A percentile compares a stretch with the other conserved stretches of the same genome.
phyloP scores from a whole-genome alignment of 64 coral and sea anemone genomes.

The Montipora cactus region DNA sequence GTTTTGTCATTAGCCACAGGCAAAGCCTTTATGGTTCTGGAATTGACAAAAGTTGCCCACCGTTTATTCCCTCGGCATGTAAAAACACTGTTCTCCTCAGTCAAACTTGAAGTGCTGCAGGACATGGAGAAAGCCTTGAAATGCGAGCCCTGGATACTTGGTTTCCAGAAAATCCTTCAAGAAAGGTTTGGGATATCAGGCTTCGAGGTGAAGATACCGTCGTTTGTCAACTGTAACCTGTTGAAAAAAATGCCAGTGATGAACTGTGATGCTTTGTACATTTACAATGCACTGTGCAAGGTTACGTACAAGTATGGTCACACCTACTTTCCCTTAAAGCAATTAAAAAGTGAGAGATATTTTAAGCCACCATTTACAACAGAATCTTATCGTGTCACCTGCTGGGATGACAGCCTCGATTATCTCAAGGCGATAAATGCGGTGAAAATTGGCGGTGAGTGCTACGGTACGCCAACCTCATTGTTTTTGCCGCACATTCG shows the following conservation, averaged over 20 bases:
- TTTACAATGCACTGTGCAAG: slow-evolving; percentile 49
- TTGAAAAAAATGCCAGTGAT: not conserved
- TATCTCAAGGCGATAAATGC: slow-evolving; percentile 14
- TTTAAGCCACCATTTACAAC: not conserved
- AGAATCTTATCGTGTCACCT: not conserved
- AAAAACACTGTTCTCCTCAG: not conserved
- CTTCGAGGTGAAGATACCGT: slow-evolving; percentile 22
- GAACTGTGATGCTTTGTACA: slow-evolving; percentile 21
- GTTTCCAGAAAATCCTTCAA: slow-evolving; percentile 3
- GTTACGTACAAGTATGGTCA: slow-evolving; percentile 17
- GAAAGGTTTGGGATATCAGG: slow-evolving; percentile 21
- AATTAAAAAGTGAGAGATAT: not conserved
- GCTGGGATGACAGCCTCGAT: slow-evolving; percentile 18
- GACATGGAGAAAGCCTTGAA: not conserved
- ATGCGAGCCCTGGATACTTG: slow-evolving; percentile 39
- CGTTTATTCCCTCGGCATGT: slow-evolving; percentile 8
- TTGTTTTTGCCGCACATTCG: slow-evolving; percentile 39
- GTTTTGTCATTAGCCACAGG: slow-evolving; percentile 28
- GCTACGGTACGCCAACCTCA: not conserved
- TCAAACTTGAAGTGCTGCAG: not conserved
- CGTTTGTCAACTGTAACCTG: slow-evolving; percentile 20
- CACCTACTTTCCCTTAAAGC: not conserved
- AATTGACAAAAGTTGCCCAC: slow-evolving; percentile 27
- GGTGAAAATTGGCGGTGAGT: not conserved
- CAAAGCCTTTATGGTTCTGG: slow-evolving; percentile 14